Conservation (phyloP, 2,797 vertebrate species). For the Oreochromis mossambicus region DNA sequence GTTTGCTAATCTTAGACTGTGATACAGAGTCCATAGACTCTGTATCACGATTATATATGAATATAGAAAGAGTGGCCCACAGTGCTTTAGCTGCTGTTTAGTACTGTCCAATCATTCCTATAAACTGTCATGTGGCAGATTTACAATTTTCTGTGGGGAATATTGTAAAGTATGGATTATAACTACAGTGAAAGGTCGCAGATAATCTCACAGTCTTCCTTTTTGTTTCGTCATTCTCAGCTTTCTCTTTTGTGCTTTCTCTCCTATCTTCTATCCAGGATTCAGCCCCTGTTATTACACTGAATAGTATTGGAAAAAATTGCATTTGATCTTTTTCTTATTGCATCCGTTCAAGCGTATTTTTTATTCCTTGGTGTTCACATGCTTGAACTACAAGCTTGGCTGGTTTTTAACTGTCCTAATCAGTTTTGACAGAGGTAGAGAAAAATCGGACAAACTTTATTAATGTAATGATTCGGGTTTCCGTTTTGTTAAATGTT, state of each 20-base stretch:
- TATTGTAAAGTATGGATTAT: conserved; percentile 66
- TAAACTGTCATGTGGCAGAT: conserved; percentile 38
- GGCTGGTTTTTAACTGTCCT: not conserved
- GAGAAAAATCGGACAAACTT: not conserved
- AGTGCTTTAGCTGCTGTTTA: conserved; percentile 21
- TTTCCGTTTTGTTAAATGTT: not conserved
- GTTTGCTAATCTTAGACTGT: not conserved
- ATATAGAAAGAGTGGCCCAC: not conserved
- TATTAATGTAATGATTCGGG: not conserved
- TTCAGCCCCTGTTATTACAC: conserved; percentile 6
- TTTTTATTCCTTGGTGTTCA: not conserved
- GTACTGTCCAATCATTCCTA: not conserved
- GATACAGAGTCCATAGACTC: not conserved
- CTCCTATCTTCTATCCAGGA: conserved; percentile 1
- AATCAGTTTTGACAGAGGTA: not conserved
- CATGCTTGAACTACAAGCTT: not conserved
- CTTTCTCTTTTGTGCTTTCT: not conserved
- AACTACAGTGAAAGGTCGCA: conserved; percentile 27
- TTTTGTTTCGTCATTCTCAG: not conserved
- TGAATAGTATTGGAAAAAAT: conserved; percentile 4
- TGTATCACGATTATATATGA: not conserved
- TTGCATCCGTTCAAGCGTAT: not conserved
- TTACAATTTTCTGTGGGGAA: conserved; percentile 22
- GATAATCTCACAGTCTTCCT: conserved; percentile 45
- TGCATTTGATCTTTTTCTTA: not conserved